These are phyloP conservation scores for Tortricodes alternella DNA, from an alignment of 2,888 invertebrate genomes.

Conservation along the genomic window DNA sequence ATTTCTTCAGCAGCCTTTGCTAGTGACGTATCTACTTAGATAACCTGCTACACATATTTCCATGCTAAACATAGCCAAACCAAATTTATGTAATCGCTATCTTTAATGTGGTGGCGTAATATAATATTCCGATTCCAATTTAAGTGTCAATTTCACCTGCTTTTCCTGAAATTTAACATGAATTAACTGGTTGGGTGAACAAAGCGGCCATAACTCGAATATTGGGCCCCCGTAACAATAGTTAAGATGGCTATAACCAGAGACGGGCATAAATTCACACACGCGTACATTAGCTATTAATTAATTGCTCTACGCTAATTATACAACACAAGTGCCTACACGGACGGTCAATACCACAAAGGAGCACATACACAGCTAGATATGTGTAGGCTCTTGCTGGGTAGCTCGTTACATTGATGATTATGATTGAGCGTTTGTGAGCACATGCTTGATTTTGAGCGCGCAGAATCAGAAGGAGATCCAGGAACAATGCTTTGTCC, in stretches of 20 bases:
- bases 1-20: no score
- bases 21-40: no score
- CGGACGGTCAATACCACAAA: slow-evolving; percentile 66
- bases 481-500: slow-evolving; percentile 68
- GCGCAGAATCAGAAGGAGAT: slow-evolving; percentile 53
- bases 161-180: slow-evolving; percentile 14
- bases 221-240: slow-evolving; percentile 30
- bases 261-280: slow-evolving; percentile 49
- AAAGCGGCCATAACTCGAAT: slow-evolving; percentile 24
- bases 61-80: no score
- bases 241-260: slow-evolving; percentile 29
- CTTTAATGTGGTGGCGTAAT: neutral
- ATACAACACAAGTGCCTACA: slow-evolving; percentile 68
- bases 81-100: neutral
- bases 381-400: slow-evolving; percentile 34
- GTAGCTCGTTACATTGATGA: slow-evolving; percentile 45
- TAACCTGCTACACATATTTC: no score
- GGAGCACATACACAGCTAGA: slow-evolving; percentile 35
- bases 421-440: slow-evolving; percentile 48
- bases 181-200: slow-evolving; percentile 22
- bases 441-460: slow-evolving; percentile 56
- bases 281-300: slow-evolving; percentile 71
- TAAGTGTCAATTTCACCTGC: neutral
- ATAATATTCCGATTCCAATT: neutral
- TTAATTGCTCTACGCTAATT: slow-evolving; percentile 77